Conservation (phyloP, 2,113 vertebrate genomes). For the Eira barbara region DNA sequence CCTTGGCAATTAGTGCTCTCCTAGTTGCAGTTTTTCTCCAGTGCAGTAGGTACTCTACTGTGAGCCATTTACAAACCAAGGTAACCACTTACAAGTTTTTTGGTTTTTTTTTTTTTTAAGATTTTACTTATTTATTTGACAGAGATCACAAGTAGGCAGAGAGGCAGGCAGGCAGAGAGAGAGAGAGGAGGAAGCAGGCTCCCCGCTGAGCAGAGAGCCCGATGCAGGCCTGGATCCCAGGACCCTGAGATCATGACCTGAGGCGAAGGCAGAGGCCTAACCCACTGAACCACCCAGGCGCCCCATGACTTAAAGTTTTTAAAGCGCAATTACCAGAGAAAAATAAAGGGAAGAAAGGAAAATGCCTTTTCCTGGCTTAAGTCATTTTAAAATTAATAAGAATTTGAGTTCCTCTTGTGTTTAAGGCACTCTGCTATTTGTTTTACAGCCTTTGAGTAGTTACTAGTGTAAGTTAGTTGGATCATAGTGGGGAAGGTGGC, state of each 20-base stretch:
- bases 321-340: neutral
- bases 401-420: neutral
- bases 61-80: slow-evolving; percentile 39
- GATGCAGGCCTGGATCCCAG: too few relatives aligned
- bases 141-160: too few relatives aligned
- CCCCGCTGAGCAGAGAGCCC: too few relatives aligned
- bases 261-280: too few relatives aligned
- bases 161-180: too few relatives aligned
- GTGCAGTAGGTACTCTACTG: slow-evolving; percentile 34
- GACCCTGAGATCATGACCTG: too few relatives aligned
- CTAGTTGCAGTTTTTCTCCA: slow-evolving; percentile 38
- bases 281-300: too few relatives aligned
- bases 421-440: neutral
- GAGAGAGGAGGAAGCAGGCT: too few relatives aligned
- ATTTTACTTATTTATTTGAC: too few relatives aligned
- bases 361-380: neutral
- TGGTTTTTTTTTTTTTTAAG: too few relatives aligned
- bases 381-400: slow-evolving; percentile 6
- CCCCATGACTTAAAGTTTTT: neutral
- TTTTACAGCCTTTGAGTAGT: neutral
- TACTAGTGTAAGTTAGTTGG: neutral
- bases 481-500: neutral
- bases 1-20: slow-evolving; percentile 67
- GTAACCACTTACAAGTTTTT: neutral
- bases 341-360: neutral